Percentiles rank a stretch among this genome's conserved stretches.
Conservation (phyloP, 2,888 invertebrate species). For the Lomographa bimaculata region DNA sequence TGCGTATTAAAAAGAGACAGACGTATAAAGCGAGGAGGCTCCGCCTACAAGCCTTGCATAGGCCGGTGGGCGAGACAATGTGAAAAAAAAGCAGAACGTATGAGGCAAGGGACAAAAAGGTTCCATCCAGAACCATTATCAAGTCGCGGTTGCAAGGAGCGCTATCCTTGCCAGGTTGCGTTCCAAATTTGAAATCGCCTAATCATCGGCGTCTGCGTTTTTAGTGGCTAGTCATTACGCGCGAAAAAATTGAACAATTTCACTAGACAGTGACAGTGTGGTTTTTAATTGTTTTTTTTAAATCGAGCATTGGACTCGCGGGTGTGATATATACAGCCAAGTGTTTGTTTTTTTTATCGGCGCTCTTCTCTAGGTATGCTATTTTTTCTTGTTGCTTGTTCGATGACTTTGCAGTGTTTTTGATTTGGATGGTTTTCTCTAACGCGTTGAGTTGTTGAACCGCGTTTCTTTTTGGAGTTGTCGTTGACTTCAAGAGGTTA, state of each 20-base stretch:
- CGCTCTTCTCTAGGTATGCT: conserved; percentile 32
- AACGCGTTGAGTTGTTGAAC: too few species aligned
- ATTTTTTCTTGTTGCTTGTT: conserved; percentile 28
- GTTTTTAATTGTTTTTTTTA: conserved; percentile 38
- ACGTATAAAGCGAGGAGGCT: conserved; percentile 21
- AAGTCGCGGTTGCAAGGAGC: conserved; percentile 56
- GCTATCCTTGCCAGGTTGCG: conserved; percentile 57
- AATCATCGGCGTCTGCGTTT: conserved; percentile 50
- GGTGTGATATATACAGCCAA: conserved; percentile 36
- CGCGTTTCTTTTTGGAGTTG: too few species aligned
- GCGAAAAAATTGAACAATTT: conserved; percentile 49
- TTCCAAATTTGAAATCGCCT: conserved; percentile 59
- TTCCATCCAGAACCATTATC: conserved; percentile 61
- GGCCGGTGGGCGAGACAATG: conserved; percentile 67
- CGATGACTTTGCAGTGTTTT: too few species aligned
- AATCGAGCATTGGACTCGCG: conserved; percentile 24
- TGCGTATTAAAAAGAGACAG: conserved; percentile 42
- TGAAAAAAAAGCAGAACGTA: conserved; percentile 61
- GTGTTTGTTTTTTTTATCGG: conserved; percentile 34
- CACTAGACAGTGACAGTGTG: conserved; percentile 54
- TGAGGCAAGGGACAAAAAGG: conserved; percentile 70
- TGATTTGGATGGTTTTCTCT: too few species aligned
- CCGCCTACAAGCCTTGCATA: conserved; percentile 47
- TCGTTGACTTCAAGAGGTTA: too few species aligned
- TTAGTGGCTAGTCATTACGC: conserved; percentile 47